phyloP scores from a whole-genome alignment of 2,797 vertebrate species.

The Pantherophis alleghaniensis region DNA sequence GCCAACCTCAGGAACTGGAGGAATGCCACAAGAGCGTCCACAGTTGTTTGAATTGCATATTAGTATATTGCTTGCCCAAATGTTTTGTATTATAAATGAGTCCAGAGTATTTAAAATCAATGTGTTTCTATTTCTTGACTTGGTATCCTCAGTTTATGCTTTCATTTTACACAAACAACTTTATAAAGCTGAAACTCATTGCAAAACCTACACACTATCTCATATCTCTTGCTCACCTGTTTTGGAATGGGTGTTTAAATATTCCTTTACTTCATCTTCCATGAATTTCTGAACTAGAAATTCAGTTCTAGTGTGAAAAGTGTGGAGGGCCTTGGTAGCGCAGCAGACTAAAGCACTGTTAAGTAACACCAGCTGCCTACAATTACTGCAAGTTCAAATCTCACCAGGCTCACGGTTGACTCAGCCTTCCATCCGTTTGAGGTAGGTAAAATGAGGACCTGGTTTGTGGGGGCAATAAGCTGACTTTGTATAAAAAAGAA shows the following conservation, averaged over 20 bases:
- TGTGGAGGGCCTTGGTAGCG: too few species aligned
- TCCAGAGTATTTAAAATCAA: neutral
- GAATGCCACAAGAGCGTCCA: neutral
- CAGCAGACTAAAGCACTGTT: too few species aligned
- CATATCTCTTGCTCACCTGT: constrained; percentile 24
- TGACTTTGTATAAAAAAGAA: too few species aligned
- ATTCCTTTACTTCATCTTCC: constrained; percentile 32
- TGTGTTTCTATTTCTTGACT: constrained; percentile 33
- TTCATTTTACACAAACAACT: neutral
- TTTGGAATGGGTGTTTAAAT: constrained; percentile 5
- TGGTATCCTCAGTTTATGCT: constrained; percentile 36
- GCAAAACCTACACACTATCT: neutral
- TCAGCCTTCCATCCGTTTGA: too few species aligned
- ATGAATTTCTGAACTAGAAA: constrained; percentile 31
- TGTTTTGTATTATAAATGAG: neutral
- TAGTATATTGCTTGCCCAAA: neutral
- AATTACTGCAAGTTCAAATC: too few species aligned
- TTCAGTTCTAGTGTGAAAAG: too few species aligned
- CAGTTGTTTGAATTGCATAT: neutral
- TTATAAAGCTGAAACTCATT: constrained; percentile 3
- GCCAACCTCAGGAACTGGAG: neutral
- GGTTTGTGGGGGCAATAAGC: too few species aligned
- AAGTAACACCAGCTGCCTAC: too few species aligned
- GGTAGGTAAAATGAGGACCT: too few species aligned
- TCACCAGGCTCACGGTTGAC: too few species aligned